Conservation (phyloP, 2,797 vertebrate species). For the Oreochromis grahami region DNA sequence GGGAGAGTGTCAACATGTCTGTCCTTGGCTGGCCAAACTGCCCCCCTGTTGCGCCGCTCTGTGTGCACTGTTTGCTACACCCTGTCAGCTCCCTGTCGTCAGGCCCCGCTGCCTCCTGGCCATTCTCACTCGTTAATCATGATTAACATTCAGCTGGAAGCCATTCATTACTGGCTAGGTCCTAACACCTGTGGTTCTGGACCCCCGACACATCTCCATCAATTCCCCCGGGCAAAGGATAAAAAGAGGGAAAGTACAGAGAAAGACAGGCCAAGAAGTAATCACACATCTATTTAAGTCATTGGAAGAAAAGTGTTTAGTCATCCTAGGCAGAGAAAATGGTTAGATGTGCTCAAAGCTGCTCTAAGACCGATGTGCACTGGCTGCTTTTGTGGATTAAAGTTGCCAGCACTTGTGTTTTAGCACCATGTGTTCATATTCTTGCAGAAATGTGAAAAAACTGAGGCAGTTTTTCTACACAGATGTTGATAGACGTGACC, state of each 20-base stretch:
- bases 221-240: background rate
- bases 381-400: background rate
- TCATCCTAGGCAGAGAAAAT: background rate
- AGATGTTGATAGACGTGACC: background rate
- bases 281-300: slow-evolving; percentile 3
- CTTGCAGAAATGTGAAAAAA: background rate
- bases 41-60: background rate
- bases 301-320: background rate
- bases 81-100: slow-evolving; percentile 22
- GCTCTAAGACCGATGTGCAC: background rate
- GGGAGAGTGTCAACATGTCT: background rate
- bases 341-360: background rate
- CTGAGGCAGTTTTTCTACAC: accelerated
- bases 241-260: background rate
- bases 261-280: background rate
- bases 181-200: slow-evolving; percentile 62
- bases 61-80: background rate
- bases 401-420: background rate
- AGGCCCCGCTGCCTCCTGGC: slow-evolving; percentile 34
- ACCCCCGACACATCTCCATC: slow-evolving; percentile 47
- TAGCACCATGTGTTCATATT: background rate
- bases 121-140: slow-evolving; percentile 64
- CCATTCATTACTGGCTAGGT: slow-evolving; percentile 63
- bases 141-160: slow-evolving; percentile 69
- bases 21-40: background rate